These are phyloP conservation scores for Danio tinwini DNA, from an alignment of 2,797 vertebrate species.

Conservation along the genomic window DNA sequence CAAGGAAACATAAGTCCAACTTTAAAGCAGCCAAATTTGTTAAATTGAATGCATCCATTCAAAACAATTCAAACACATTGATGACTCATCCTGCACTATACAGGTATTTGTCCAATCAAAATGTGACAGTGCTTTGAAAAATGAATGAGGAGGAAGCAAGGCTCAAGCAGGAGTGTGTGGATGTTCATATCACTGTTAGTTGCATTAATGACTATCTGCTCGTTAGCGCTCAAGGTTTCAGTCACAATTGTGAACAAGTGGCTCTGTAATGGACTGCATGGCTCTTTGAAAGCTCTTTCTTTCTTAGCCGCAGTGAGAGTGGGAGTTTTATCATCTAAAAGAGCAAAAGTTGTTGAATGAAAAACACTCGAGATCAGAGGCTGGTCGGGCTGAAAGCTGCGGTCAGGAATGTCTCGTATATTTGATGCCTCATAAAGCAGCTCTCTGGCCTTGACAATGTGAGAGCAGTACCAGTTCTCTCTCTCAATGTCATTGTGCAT, in stretches of 20 bases:
- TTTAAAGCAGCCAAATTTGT: no score
- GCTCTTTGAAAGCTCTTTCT: not conserved
- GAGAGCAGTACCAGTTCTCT: constrained; percentile 10
- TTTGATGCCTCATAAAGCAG: constrained; percentile 25
- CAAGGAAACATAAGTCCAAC: no score
- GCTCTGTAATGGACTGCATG: constrained; percentile 17
- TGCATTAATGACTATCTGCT: constrained; percentile 10
- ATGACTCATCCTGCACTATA: no score
- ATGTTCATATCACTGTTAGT: constrained; percentile 20
- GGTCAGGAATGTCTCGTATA: constrained; percentile 25
- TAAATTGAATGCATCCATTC: no score
- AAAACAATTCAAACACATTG: no score
- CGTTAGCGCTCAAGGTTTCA: constrained; percentile 28
- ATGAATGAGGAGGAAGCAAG: not conserved
- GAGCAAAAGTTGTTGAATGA: constrained; percentile 44
- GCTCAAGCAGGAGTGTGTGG: not conserved
- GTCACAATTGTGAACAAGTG: not conserved
- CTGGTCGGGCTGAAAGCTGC: constrained; percentile 22
- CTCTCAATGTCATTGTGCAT: constrained; percentile 3
- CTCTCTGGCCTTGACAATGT: constrained; percentile 28
- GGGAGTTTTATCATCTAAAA: constrained; percentile 36
- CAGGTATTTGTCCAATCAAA: constrained; percentile 2
- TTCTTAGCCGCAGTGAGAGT: not conserved
- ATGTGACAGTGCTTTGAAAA: not conserved
- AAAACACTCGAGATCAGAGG: constrained; percentile 43